Evolutionary conservation across 2,797 vertebrate genomes (phyloP), one percentile per base, ranked within the genome.

Genomic region (Petrocephalus sullivani): DNA sequence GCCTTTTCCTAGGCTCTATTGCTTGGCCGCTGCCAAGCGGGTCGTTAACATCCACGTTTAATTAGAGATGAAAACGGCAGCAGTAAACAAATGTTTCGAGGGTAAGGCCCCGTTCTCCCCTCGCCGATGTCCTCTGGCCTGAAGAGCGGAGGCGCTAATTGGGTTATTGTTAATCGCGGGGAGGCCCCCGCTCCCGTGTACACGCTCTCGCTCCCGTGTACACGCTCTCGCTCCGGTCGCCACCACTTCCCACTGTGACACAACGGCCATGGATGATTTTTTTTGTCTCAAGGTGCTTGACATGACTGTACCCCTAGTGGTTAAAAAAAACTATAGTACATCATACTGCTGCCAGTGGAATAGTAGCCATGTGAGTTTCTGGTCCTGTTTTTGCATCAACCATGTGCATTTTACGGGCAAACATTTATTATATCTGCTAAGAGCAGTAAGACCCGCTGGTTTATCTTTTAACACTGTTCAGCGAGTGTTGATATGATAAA

Each of bases 31-130:
- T 41, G 19, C 19, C 7, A 16, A 23, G 53, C 16, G 12, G 33
- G 54, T 46, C 84, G 37, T 60, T 86, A 86, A 56, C 21, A 51
- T 86, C 54, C 23, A 14, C 19, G 84, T 60, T 86, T 60, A 86
- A 86, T 86, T 86, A 41, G 56, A 41, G 54, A 60, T 2, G 33
- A 57, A 86, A 86, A 58, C 56, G 9, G 21, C 23, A 2, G 10
- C 23, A 37, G 84, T n/a, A 86, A 86, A 86, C 54, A 58, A 58
- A 58, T 86, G 84, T 86, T 37, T 86, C 23, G 23, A 85, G 53
- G 54, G 54, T 58, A 41, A 41, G 83, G 14, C 21, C n/a, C 51
- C 0, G 28, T 85, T 56, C 21, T 7, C 49, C 82, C 21, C 21
- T 57, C 49, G 12, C 56, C n/a, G 33, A 19, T 41, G 84, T 86